Conservation (phyloP, 1,140 invertebrate genomes). For the Drosophila dunni region DNA sequence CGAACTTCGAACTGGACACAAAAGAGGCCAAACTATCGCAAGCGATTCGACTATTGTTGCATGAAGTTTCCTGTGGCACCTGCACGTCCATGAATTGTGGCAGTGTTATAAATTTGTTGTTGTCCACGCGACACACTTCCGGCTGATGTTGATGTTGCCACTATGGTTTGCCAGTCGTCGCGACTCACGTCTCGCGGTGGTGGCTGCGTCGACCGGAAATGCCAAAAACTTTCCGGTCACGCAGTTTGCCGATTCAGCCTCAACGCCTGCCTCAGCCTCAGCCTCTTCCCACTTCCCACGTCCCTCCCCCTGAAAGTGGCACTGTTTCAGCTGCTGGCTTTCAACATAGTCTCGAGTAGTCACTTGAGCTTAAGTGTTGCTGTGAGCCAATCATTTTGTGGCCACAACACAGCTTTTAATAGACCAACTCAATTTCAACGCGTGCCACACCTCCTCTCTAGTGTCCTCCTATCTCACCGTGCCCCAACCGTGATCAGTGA, state of each 20-base stretch:
- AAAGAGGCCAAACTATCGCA: conserved; percentile 9
- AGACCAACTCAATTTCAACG: conserved; percentile 76
- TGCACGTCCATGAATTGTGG: conserved; percentile 47
- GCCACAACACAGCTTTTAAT: conserved; percentile 59
- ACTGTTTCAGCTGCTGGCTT: conserved; percentile 10
- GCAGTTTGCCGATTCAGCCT: conserved; percentile 56
- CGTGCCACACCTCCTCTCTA: conserved; percentile 59
- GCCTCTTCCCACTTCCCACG: background rate
- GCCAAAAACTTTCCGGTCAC: conserved; percentile 80
- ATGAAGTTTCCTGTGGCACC: conserved; percentile 27
- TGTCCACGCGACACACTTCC: conserved; percentile 71
- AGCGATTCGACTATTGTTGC: conserved; percentile 1
- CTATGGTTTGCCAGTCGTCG: conserved; percentile 34
- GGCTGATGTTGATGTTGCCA: conserved; percentile 35
- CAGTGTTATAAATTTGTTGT: conserved; percentile 37
- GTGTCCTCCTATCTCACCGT: conserved; percentile 23
- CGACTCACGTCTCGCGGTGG: conserved; percentile 23
- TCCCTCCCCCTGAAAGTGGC: background rate
- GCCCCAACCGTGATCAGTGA: too few species aligned
- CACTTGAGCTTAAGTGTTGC: conserved; percentile 79
- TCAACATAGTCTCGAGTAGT: conserved; percentile 71
- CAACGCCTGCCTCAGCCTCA: conserved; percentile 7
- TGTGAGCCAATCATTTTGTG: conserved; percentile 78
- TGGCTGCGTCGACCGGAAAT: conserved; percentile 71
- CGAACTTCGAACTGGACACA: background rate